These are phyloP conservation scores for Herpetotheres cachinnans DNA, from an alignment of 2,113 vertebrate species.

Conservation along the genomic window DNA sequence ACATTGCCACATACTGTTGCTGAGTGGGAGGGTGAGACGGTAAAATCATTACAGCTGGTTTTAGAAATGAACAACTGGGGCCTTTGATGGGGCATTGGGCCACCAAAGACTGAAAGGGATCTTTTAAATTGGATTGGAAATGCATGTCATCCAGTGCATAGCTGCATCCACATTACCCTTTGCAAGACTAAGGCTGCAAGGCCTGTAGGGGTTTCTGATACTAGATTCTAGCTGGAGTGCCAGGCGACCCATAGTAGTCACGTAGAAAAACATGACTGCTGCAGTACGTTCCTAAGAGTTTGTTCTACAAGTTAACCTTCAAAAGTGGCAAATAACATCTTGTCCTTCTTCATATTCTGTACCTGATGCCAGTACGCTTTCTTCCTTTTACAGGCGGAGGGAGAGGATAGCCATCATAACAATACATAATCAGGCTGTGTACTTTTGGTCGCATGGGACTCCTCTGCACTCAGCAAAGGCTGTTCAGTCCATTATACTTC, in stretches of 20 bases:
- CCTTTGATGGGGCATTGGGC: neutral
- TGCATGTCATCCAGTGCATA: neutral
- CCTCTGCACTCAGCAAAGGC: neutral
- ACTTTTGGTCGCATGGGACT: neutral
- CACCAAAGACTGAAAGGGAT: neutral
- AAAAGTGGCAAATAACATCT: neutral
- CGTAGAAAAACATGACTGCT: rapidly evolving
- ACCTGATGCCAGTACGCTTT: neutral
- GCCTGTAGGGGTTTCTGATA: neutral
- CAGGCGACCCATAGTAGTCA: rapidly evolving
- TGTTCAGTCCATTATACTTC: neutral
- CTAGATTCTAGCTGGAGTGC: neutral
- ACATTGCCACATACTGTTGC: neutral
- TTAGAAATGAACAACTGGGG: neutral
- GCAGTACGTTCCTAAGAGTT: neutral
- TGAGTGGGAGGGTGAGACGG: neutral
- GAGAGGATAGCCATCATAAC: neutral
- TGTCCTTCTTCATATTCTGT: neutral
- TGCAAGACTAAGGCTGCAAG: neutral
- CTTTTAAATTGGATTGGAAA: neutral
- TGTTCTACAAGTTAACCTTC: neutral
- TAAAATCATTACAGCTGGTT: neutral
- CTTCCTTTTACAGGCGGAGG: neutral
- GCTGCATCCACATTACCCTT: neutral
- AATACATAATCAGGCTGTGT: neutral